Conservation (phyloP, 1,140 invertebrate species). For the Bradynema listronoti region DNA sequence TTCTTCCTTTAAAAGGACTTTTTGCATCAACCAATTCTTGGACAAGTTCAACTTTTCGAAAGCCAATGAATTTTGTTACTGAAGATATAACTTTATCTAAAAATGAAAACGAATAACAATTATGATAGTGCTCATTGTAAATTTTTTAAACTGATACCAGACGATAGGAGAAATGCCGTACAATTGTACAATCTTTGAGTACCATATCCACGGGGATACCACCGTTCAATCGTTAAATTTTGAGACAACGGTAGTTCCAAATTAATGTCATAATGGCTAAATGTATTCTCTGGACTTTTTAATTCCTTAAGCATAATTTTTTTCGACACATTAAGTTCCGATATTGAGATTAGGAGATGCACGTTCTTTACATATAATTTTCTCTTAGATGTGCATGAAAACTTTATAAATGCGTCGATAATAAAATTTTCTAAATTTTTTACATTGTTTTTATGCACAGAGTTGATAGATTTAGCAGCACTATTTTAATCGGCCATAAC, state of each 20-base stretch:
- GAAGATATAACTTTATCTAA: constrained; percentile 46
- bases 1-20: constrained; percentile 63
- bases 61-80: constrained; percentile 67
- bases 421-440: too few species aligned
- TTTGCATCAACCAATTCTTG: constrained; percentile 65
- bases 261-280: too few species aligned
- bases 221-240: constrained; percentile 63
- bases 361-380: too few species aligned
- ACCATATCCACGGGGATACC: constrained; percentile 95
- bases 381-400: too few species aligned
- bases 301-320: too few species aligned
- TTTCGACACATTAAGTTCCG: too few species aligned
- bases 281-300: too few species aligned
- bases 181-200: constrained; percentile 64
- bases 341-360: too few species aligned
- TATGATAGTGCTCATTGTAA: background rate
- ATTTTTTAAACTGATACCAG: constrained; percentile 14
- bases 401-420: too few species aligned
- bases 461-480: too few species aligned
- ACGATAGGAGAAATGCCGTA: background rate
- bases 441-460: too few species aligned
- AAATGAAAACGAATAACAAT: background rate
- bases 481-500: too few species aligned
- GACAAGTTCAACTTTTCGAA: constrained; percentile 74
- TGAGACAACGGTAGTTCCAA: constrained; percentile 1